phyloP scores from a whole-genome alignment of 2,113 vertebrate species.

The Psephotus haematonotus region DNA sequence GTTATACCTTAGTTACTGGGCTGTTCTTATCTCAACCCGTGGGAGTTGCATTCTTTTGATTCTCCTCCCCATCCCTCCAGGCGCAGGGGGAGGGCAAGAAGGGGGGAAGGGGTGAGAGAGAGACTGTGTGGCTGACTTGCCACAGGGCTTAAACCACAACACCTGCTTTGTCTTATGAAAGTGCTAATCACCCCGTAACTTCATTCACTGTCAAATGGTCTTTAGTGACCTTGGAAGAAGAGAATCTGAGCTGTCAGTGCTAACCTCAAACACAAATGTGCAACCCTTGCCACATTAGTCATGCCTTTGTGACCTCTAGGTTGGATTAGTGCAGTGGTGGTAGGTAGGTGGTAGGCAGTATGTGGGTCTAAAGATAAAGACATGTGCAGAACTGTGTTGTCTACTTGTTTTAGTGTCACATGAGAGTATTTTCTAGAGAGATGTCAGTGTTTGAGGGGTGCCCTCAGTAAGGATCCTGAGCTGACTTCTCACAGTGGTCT shows the following conservation, averaged over 20 bases:
- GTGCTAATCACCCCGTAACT: neutral
- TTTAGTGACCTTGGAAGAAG: slow-evolving; percentile 29
- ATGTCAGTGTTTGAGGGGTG: neutral
- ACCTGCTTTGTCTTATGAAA: neutral
- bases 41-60: no score
- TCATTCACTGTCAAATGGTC: neutral
- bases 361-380: neutral
- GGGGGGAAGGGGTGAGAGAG: no score
- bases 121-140: no score
- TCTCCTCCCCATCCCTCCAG: no score
- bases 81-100: no score
- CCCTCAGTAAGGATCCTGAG: neutral
- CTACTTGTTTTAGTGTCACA: slow-evolving; percentile 11
- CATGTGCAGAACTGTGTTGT: neutral
- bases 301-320: slow-evolving; percentile 39
- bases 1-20: no score
- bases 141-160: no score
- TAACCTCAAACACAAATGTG: slow-evolving; percentile 19
- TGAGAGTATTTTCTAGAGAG: neutral
- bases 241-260: neutral
- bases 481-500: neutral
- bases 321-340: slow-evolving; percentile 9
- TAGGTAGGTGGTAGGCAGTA: neutral
- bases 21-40: no score
- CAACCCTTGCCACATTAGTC: slow-evolving; percentile 2